Conservation (phyloP, 2,888 invertebrate genomes). For the Galeruca laticollis region DNA sequence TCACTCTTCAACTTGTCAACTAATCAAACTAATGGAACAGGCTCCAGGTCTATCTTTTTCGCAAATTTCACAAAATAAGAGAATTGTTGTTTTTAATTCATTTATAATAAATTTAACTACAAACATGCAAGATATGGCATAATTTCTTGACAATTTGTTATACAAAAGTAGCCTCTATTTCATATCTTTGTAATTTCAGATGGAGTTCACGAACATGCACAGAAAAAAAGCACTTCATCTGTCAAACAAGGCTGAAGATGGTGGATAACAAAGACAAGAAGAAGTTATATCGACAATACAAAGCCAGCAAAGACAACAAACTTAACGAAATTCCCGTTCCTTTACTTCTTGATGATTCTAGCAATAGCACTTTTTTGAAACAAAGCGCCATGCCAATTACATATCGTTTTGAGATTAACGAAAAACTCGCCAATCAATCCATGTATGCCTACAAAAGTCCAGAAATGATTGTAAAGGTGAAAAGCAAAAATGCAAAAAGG, state of each 20-base stretch:
- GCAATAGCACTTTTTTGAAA: conserved; percentile 53
- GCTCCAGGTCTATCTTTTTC: too few species aligned
- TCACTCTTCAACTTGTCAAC: too few species aligned
- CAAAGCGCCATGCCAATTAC: conserved; percentile 34
- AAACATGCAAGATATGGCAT: too few species aligned
- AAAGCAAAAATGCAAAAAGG: conserved; percentile 62
- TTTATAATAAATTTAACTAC: too few species aligned
- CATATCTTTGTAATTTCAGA: conserved; percentile 62
- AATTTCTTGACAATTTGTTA: too few species aligned
- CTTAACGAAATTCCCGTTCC: conserved; percentile 71
- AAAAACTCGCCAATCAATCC: conserved; percentile 45
- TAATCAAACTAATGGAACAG: too few species aligned
- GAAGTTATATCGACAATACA: conserved; percentile 68
- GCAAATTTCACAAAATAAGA: too few species aligned
- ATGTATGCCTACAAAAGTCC: conserved; percentile 45
- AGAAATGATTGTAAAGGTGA: conserved; percentile 43
- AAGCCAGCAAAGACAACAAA: conserved; percentile 66
- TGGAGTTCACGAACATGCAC: conserved; percentile 78
- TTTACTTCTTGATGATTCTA: conserved; percentile 53
- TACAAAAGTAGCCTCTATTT: too few species aligned
- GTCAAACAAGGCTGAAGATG: conserved; percentile 74
- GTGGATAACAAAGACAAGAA: conserved; percentile 68
- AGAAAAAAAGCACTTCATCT: conserved; percentile 76
- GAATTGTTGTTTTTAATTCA: too few species aligned
- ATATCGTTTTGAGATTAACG: conserved; percentile 45